Base-by-base conservation (phyloP, 2,797 vertebrate species). In the Poeciliopsis paucimaculata region DNA sequence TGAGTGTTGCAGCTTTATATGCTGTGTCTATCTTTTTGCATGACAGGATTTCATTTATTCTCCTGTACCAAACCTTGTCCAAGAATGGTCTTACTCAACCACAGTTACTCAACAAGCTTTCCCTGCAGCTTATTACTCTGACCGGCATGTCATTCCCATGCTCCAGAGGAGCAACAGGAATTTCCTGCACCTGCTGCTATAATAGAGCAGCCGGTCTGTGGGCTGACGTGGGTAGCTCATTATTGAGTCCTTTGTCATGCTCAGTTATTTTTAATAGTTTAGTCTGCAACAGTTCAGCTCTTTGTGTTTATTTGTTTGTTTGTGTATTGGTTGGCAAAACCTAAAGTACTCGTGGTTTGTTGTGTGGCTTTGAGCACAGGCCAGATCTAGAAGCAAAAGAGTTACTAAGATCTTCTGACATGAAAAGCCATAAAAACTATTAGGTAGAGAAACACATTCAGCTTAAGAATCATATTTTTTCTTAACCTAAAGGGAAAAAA, bases 251-350 rank as follows among this genome's bases (percentile, higher is more conserved):
- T 64, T 64, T 64, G 28, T 34, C 6, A 3, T 36, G 60, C 5
- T 64, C 31, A 36, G 31, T 64, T 64, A 8, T 31, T 36, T 62
- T 16, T 62, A 16, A 62, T 34, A 34, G 60, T 62, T 62, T 34
- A 9, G 31, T 34, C 15, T 34, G 5, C 31, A 34, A 34, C 6
- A 62, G 60, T 62, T 0, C 31, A 2, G 7, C 60, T 46, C 16
- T 10, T 72, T 47, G 13, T 47, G n/a, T 47, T 47, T 47, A 16
- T 72, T 72, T 72, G 70, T 72, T 71, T 71, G 68, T 45, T 70
- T 41, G 64, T 5, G 18, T 51, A 51, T 53, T 26, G 11, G 51
- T 3, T 62, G 57, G 34, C 60, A 34, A 28, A 18, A 16, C 60
- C 60, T 34, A 28, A 36, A 64, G 31, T 34, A 34, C 28, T 34